Base-by-base conservation (phyloP, 2,797 vertebrate genomes). In the Acanthopagrus latus region DNA sequence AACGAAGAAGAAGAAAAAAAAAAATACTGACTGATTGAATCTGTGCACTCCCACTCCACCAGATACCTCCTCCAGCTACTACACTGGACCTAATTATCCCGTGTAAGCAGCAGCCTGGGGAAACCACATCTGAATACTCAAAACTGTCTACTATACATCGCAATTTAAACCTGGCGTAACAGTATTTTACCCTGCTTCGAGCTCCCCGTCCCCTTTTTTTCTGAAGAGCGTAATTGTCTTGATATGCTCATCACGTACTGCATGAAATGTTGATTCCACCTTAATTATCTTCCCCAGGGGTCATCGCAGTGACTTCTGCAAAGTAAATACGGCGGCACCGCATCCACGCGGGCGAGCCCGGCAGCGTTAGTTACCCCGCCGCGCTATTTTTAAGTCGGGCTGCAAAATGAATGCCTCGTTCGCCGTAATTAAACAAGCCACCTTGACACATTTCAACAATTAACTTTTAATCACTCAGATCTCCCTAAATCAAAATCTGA, bases 201-300 rank as follows among this genome's bases (percentile, higher is more conserved):
- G 85, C 74, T 55, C 33, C 64, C 64, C 8, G 20, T 78, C 18
- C 58, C 33, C 29, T 33, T 7, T 58, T 80, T 84, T 84, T 64
- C 71, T 64, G 64, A 80, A 74, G 64, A 89, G 76, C 71, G 41
- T 85, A 87, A 91, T 91, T 88, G 78, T 78, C 68, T 84, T 86
- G 83, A 80, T 76, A 85, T 71, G 90, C 90, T 89, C 85, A 80
- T 93, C 90, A 89, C 82, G 75, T 86, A 70, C 56, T 62, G 77
- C 86, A 74, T 86, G 76, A 88, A 90, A 91, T 88, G 89, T 91
- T 91, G 85, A 91, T 88, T 91, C 86, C 85, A 82, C 82, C 89
- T 90, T 91, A 91, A 94, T 93, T 91, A 91, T 90, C 87, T 85
- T 85, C 86, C 86, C 84, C 69, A 62, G 88, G 89, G 91, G 93